Evolutionary conservation across 1,140 invertebrate species (phyloP), one percentile per base, ranked within the genome.

Genomic region (Drosophila serrata): DNA sequence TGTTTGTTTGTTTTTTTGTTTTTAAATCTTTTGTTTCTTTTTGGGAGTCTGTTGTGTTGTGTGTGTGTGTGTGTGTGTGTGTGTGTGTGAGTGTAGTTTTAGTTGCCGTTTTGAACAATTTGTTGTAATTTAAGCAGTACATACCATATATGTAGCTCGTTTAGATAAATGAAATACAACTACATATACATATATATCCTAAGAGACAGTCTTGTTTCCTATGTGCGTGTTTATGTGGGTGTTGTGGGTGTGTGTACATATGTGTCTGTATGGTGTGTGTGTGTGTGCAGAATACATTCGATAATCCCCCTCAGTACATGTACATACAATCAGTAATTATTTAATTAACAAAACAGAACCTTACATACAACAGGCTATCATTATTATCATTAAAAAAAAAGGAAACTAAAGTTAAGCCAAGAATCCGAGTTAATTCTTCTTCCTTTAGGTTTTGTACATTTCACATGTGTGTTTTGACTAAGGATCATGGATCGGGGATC

Each of bases 141-240:
- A 80, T 80, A 76, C 57, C 62, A 61, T 79, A 64, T 60, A 76
- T 79, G 73, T 65, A 80, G 76, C 62, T 77, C 55, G 77, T 72
- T 82, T 62, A 80, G 76, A 79, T 80, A 85, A 79, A 80, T 80
- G 81, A 85, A 85, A 85, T 85, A 84, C 67, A 63, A 84, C 81
- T 85, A 85, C 81, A 85, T 80, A 84, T 85, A 85, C 33, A 53
- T 53, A 53, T 53, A 53, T 85, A 80, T 84, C 74, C 81, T 85
- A 85, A 85, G 57, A 84, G 81, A 85, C 81, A 85, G 81, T 85
- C 81, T 85, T 85, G 81, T 85, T 85, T 85, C 62, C 81, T 85
- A 85, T 85, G 81, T 85, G 81, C 77, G 81, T 85, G 73, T 81
- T 58, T 63, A 49, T 82, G 56, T 79, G 42, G 51, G 39, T 68